Base-by-base conservation (phyloP, 1,140 invertebrate genomes). In the Magallana angulata region DNA sequence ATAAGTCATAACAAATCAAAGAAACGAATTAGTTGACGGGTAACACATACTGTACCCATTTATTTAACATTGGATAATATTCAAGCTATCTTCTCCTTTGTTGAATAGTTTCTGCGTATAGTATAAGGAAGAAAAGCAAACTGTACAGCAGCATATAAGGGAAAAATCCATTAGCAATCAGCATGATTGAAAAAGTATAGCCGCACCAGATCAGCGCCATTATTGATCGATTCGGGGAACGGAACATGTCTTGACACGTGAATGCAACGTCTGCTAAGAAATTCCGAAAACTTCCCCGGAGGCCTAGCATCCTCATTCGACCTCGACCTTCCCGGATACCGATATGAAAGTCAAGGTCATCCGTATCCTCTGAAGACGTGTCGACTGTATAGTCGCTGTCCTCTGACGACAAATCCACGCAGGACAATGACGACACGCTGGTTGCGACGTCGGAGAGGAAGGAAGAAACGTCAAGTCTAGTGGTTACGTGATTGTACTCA, bases 121-220 rank as follows among this genome's bases (percentile, higher is more conserved):
- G 76, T 30, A 89, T 89, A 0, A 89, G 36, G 9, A 89, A 71
- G 82, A 89, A 89, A 4, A 89, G 30, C 14, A 89, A 68, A 36
- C 85, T 89, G 11, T 89, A 89, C 18, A 89, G 62, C 14, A 85
- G 2, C 88, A 89, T 89, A 24, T 89, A 89, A 6, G 88, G 88
- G 56, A 89, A 89, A 59, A 89, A 89, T 4, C 88, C 86, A 82
- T 85, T 89, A 5, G 85, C 86, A 62, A 89, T 85, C 5, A 89
- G 56, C 88, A 89, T 85, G 9, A 89, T 85, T 9, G 88, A 87
- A 59, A 89, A 58, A 0, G 88, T 89, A 71, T 89, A 89, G 11
- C 88, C 88, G n/a, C 82, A 85, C 88, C 88, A 89, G n/a, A 89
- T 82, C 56, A 89, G n/a, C 12, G 85, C 85, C 88, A 89, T 89